Conservation (phyloP, 1,140 invertebrate species). For the Eubasilissa regina region DNA sequence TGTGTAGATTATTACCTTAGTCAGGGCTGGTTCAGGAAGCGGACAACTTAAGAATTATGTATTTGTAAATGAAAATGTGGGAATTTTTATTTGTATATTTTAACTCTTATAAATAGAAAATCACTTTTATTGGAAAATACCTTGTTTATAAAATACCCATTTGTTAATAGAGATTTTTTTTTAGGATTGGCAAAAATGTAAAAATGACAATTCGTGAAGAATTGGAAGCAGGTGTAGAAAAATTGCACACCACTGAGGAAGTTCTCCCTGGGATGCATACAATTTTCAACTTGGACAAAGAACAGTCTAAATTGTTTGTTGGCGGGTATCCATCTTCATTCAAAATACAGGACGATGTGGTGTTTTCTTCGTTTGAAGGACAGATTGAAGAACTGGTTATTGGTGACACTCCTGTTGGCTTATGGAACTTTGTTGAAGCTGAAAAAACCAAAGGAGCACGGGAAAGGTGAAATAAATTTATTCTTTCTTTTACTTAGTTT, state of each 20-base stretch:
- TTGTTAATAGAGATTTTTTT: conserved; percentile 54
- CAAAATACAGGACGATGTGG: conserved; percentile 79
- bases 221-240: conserved; percentile 76
- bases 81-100: no score
- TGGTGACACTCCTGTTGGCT: conserved; percentile 89
- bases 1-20: no score
- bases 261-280: conserved; percentile 81
- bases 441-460: conserved; percentile 82
- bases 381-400: conserved; percentile 92
- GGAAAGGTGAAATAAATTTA: conserved; percentile 74
- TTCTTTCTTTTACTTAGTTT: background rate
- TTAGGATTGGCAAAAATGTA: conserved; percentile 86
- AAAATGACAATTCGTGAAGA: conserved; percentile 88
- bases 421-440: conserved; percentile 94
- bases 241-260: conserved; percentile 73
- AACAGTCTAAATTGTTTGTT: conserved; percentile 90
- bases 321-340: conserved; percentile 86
- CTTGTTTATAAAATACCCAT: background rate
- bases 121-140: no score
- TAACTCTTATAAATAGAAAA: no score
- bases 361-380: conserved; percentile 86
- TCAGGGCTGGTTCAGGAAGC: no score
- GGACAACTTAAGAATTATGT: no score
- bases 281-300: conserved; percentile 89
- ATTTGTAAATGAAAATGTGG: no score